phyloP scores from a whole-genome alignment of 2,113 vertebrate genomes.

The Paramisgurnus dabryanus region DNA sequence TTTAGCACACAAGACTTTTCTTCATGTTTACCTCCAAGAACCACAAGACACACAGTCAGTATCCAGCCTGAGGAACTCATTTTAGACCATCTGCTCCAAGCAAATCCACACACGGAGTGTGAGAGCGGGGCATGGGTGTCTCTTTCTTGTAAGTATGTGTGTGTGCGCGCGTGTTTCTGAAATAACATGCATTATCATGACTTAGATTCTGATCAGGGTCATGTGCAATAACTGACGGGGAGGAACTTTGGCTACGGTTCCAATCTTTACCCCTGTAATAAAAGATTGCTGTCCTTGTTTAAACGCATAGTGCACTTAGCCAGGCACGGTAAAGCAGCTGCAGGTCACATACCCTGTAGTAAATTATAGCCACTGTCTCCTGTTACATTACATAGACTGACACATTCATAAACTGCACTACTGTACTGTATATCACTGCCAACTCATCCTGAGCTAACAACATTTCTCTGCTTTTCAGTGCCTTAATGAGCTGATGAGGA shows the following conservation, averaged over 20 bases:
- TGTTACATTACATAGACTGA: background rate
- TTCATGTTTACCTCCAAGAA: conserved; percentile 66
- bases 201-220: conserved; percentile 59
- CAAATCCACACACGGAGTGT: conserved; percentile 55
- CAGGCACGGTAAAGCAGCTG: conserved; percentile 28
- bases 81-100: conserved; percentile 49
- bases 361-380: conserved; percentile 26
- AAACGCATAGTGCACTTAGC: conserved; percentile 8
- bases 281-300: conserved; percentile 41
- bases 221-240: conserved; percentile 52
- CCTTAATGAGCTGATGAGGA: background rate
- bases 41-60: conserved; percentile 62
- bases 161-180: conserved; percentile 35
- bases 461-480: background rate
- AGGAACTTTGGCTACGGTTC: conserved; percentile 50
- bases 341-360: background rate
- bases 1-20: conserved; percentile 9
- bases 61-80: conserved; percentile 67
- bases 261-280: conserved; percentile 53
- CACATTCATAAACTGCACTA: background rate
- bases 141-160: conserved; percentile 51
- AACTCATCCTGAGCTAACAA: background rate
- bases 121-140: conserved; percentile 54
- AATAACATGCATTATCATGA: conserved; percentile 56
- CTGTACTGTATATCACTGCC: background rate